phyloP scores from a whole-genome alignment of 2,888 invertebrate species.

The Dicroscelio sp. region DNA sequence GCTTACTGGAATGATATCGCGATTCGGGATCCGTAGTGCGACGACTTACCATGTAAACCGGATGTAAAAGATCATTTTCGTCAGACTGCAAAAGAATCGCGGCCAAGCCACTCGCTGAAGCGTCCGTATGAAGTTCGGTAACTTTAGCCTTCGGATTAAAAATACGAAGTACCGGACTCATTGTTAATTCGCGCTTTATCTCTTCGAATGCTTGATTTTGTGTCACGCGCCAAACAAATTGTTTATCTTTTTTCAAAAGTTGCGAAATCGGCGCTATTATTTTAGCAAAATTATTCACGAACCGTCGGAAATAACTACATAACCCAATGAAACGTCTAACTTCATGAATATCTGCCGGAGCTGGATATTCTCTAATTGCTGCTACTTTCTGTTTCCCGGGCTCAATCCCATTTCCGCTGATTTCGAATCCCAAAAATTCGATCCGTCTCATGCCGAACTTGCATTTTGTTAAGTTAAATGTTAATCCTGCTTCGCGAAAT shows the following conservation, averaged over 20 bases:
- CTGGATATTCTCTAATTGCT: too few relatives aligned
- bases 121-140: constrained; percentile 22
- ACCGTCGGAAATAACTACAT: too few relatives aligned
- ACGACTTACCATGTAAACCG: constrained; percentile 82
- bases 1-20: constrained; percentile 39
- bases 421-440: too few relatives aligned
- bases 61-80: constrained; percentile 58
- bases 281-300: too few relatives aligned
- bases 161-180: not conserved
- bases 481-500: not conserved
- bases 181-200: not conserved
- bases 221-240: constrained; percentile 1
- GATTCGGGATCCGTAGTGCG: not conserved
- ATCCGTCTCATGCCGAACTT: not conserved
- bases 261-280: not conserved
- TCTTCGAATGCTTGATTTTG: not conserved
- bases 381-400: too few relatives aligned
- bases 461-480: not conserved
- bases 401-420: too few relatives aligned
- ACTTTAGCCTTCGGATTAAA: not conserved
- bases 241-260: not conserved
- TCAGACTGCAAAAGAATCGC: constrained; percentile 48
- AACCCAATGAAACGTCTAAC: too few relatives aligned
- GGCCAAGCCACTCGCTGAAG: not conserved
- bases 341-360: too few relatives aligned